Conservation (phyloP, 2,888 invertebrate species). For the Lycia hirtaria region DNA sequence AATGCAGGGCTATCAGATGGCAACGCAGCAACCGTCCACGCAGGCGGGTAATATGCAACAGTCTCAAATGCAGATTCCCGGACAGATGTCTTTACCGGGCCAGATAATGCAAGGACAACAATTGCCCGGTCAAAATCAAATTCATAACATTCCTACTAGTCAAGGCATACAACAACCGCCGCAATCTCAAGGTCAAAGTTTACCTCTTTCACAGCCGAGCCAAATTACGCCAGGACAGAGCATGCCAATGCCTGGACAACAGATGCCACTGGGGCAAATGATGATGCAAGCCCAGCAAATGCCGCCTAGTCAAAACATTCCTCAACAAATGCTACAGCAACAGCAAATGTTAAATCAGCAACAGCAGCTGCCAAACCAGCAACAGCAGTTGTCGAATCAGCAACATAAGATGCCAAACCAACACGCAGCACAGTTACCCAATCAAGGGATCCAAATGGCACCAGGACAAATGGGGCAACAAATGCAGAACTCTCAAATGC, state of each 20-base stretch:
- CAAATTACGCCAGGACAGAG: too few relatives aligned
- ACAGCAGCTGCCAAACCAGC: conserved; percentile 50
- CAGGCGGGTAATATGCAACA: conserved; percentile 58
- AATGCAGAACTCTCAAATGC: conserved; percentile 44
- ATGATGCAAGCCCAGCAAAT: conserved; percentile 57
- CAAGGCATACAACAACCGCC: conserved; percentile 55
- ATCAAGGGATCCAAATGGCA: conserved; percentile 25
- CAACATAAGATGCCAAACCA: conserved; percentile 49
- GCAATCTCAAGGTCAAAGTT: conserved; percentile 54
- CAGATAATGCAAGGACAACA: conserved; percentile 54
- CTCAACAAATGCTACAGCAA: conserved; percentile 48
- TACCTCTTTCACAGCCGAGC: too few relatives aligned
- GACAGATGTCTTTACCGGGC: conserved; percentile 61
- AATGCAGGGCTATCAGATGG: conserved; percentile 61
- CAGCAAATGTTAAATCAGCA: conserved; percentile 48
- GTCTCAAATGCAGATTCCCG: conserved; percentile 56
- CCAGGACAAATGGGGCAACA: conserved; percentile 33
- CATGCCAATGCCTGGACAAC: conserved; percentile 48
- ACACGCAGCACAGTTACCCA: conserved; percentile 48
- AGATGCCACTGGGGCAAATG: conserved; percentile 46
- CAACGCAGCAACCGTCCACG: conserved; percentile 56
- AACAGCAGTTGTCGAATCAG: conserved; percentile 48
- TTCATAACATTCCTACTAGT: conserved; percentile 56
- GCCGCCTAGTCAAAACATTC: conserved; percentile 52
- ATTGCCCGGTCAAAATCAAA: conserved; percentile 52